These are phyloP conservation scores for Blera fallax DNA, from an alignment of 2,888 invertebrate genomes.

Conservation along the genomic window DNA sequence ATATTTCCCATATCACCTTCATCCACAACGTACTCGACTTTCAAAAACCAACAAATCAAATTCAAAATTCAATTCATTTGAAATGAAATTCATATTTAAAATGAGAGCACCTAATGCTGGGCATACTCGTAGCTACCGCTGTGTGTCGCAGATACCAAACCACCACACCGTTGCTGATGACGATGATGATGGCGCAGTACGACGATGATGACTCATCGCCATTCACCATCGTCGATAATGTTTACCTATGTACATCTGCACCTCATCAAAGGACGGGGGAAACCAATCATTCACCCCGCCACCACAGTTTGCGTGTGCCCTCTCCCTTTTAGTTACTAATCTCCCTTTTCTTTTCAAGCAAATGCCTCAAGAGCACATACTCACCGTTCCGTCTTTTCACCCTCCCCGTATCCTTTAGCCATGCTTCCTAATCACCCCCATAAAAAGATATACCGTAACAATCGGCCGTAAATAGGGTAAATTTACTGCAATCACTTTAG, in stretches of 20 bases:
- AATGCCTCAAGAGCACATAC: constrained; percentile 38
- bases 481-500: constrained; percentile 33
- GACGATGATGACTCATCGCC: constrained; percentile 60
- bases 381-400: neutral
- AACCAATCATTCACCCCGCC: constrained; percentile 60
- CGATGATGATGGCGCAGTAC: constrained; percentile 56
- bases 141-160: constrained; percentile 17
- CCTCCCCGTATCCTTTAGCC: neutral
- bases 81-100: constrained; percentile 46
- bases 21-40: constrained; percentile 30
- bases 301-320: constrained; percentile 6
- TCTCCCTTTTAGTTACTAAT: constrained; percentile 15
- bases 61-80: constrained; percentile 38
- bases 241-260: constrained; percentile 63
- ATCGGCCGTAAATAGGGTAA: constrained; percentile 61
- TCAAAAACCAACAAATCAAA: constrained; percentile 54
- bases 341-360: constrained; percentile 10
- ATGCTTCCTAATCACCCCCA: constrained; percentile 46
- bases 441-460: constrained; percentile 53
- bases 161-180: constrained; percentile 27
- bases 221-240: constrained; percentile 58
- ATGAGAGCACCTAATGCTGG: constrained; percentile 49
- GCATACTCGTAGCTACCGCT: constrained; percentile 4
- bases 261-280: constrained; percentile 43
- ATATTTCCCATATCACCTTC: constrained; percentile 45